Evolutionary conservation across 2,113 vertebrate species (phyloP), one percentile per base, ranked within the genome.

Genomic region (Chascanopsetta lugubris): DNA sequence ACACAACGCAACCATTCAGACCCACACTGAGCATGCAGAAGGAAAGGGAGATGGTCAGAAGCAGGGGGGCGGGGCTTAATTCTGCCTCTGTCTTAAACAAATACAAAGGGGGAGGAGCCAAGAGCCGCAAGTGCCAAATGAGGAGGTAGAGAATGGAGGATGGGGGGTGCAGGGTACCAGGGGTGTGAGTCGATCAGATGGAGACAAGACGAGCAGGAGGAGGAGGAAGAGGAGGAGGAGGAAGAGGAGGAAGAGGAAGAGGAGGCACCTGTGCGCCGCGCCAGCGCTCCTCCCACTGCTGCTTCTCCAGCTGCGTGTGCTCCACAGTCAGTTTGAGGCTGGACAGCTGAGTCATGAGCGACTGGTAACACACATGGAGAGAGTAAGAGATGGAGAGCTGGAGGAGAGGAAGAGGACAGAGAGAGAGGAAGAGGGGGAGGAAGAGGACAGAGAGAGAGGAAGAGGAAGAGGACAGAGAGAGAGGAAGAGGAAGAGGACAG

Each of bases 271-370:
- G 90, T 79, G 71, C 76, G 65, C 75, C 45, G 77, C 83, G 88
- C 82, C 82, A 92, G 56, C 72, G 83, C 84, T 91, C 87, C 78
- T 85, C 89, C 89, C 90, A 92, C 20, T 89, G 90, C 84, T 88
- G 90, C 82, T 87, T 90, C 87, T 91, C 89, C 81, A 90, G 84
- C 89, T 93, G 90, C 68, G 87, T 90, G 79, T 90, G 89, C 85
- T 91, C 90, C 64, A 92, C 89, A 50, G 88, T 92, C 79, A 93
- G 87, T 75, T 89, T 91, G 83, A 89, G 86, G 77, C 85, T 90
- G 80, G 85, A 91, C 83, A 93, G 88, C 61, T 84, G 82, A 77
- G 82, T 88, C 86, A 92, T 87, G 75, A 92, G 80, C 43, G 85
- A 85, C 83, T 91, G 87, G 85, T 90, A 90, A 89, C 81, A 88